Base-by-base conservation (phyloP, 2,113 vertebrate species). In the Entelurus aequoreus region DNA sequence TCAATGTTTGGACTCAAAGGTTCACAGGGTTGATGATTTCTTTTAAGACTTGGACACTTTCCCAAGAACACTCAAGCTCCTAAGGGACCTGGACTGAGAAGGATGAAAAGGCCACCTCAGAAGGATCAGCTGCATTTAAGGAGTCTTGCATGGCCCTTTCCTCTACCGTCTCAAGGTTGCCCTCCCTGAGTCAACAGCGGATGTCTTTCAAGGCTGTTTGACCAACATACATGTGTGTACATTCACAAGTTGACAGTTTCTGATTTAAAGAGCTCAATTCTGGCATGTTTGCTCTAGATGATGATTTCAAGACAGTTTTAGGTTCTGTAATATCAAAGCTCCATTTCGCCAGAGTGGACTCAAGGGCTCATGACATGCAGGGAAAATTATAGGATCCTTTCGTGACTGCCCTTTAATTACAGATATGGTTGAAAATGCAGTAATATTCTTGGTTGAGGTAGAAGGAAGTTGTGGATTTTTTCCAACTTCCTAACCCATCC, bases 101-200 rank as follows among this genome's bases (percentile, higher is more conserved):
- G 77, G 69, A 76, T 88, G 74, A 86, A 89, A 86, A 70, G 80
- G 13, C 38, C 67, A 15, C 80, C 83, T 77, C 75, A 75, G 67
- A 70, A 66, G 77, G 75, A 68, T 65, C 53, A 62, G 56, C 61
- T 78, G 66, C 47, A 47, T 80, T 77, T 84, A 64, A 81, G 73
- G 76, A 79, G 56, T 16, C 63, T 55, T 71, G 47, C 72, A 70
- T 78, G 66, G 77, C 74, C 59, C 14, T 64, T 76, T 38, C 77
- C 71, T 76, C 74, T 73, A 55, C 78, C 77, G 74, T 54, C 62
- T 74, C 19, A 46, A 64, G 60, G 57, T 70, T 65, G 71, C 74
- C 76, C 79, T 72, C 86, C 83, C 76, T 81, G 44, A 86, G 71
- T 89, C 86, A 88, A 89, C 78, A 87, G 71, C 11, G 36, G 75